Evolutionary conservation across 1,140 invertebrate species (phyloP).

Genomic region (Agraylea sexmaculata): DNA sequence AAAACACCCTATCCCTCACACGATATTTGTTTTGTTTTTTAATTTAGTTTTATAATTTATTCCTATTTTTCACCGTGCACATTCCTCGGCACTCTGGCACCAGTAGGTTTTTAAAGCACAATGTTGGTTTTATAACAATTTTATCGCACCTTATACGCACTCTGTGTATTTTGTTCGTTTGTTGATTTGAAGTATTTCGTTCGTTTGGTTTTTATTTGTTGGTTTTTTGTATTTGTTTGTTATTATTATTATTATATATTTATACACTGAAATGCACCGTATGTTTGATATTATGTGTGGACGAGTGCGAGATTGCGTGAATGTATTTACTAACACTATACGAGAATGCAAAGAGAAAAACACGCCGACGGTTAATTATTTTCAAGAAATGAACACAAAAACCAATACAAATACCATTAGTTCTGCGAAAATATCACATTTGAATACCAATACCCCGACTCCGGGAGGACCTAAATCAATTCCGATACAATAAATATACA

Average conservation of each 20-base stretch:
- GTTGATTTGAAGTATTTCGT: too few species aligned
- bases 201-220: too few species aligned
- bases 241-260: too few species aligned
- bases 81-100: slow-evolving; percentile 13
- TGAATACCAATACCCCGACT: slow-evolving; percentile 52
- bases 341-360: too few species aligned
- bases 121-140: slow-evolving; percentile 19
- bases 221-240: too few species aligned
- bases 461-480: slow-evolving; percentile 33
- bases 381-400: too few species aligned
- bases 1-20: slow-evolving; percentile 24
- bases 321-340: too few species aligned
- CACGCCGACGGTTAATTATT: too few species aligned
- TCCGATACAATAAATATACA: slow-evolving; percentile 33
- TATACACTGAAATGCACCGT: too few species aligned
- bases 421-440: slow-evolving; percentile 40
- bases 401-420: too few species aligned
- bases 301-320: too few species aligned
- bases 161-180: slow-evolving; percentile 17
- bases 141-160: slow-evolving; percentile 19
- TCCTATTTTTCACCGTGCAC: neutral
- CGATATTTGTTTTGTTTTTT: slow-evolving; percentile 19
- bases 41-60: neutral
- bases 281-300: too few species aligned
- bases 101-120: slow-evolving; percentile 21